These are phyloP conservation scores for Xiphorhynchus elegans DNA, from an alignment of 2,113 vertebrate species.

Conservation along the genomic window DNA sequence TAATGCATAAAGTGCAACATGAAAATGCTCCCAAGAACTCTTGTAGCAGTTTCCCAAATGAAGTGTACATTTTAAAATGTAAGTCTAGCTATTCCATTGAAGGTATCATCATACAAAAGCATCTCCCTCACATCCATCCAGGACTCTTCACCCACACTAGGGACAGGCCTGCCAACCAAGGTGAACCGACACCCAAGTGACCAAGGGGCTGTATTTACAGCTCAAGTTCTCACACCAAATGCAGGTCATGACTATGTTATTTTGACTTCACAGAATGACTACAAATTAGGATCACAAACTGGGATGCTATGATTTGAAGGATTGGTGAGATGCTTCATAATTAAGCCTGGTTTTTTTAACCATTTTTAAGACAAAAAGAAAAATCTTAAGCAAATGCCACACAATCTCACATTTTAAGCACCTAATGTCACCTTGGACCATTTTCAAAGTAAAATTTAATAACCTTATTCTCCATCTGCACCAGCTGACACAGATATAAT, in stretches of 20 bases:
- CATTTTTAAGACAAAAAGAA: not conserved
- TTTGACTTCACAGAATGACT: not conserved
- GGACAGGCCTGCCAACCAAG: not conserved
- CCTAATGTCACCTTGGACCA: not conserved
- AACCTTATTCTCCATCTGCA: not conserved
- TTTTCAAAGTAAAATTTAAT: not conserved
- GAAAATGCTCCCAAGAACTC: not conserved
- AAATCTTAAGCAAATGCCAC: not conserved
- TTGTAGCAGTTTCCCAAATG: not conserved
- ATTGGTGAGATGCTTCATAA: not conserved
- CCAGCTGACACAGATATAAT: not conserved
- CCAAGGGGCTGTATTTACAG: not conserved
- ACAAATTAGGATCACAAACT: not conserved
- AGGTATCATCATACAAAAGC: not conserved
- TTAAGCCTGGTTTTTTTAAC: not conserved
- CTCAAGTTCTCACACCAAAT: not conserved
- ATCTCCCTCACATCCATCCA: not conserved
- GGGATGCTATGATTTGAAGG: not conserved
- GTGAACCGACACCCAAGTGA: not conserved
- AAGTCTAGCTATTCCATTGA: not conserved
- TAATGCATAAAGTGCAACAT: accelerated
- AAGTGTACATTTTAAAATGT: not conserved
- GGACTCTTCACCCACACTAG: not conserved
- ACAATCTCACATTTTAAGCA: not conserved
- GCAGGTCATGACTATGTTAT: not conserved